Evolutionary conservation across 1,140 invertebrate species (phyloP).

Genomic region (Campoletis sonorensis): DNA sequence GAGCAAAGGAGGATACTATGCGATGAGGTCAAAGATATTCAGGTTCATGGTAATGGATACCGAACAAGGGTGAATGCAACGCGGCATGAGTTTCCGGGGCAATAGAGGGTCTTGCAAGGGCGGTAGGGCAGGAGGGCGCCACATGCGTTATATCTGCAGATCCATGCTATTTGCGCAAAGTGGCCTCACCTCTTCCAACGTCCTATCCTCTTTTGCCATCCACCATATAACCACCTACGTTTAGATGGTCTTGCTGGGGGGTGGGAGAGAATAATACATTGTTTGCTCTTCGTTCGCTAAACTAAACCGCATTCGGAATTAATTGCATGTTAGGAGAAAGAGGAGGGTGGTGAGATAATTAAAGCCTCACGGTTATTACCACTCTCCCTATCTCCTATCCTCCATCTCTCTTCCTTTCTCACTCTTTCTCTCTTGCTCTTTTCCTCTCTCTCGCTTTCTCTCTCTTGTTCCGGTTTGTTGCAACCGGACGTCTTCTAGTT

Average conservation of each 20-base stretch:
- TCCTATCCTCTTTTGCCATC: constrained; percentile 38
- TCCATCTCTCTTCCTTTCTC: not conserved
- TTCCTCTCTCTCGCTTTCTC: too few relatives aligned
- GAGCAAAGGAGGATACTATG: not conserved
- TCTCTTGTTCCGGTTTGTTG: constrained; percentile 44
- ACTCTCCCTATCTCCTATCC: not conserved
- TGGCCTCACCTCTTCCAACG: constrained; percentile 59
- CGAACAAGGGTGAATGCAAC: constrained; percentile 40
- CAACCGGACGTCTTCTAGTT: constrained; percentile 40
- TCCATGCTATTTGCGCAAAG: constrained; percentile 69
- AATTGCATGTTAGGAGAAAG: constrained; percentile 68
- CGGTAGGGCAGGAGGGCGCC: constrained; percentile 51
- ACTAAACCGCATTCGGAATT: constrained; percentile 71
- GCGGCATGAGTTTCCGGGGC: constrained; percentile 45
- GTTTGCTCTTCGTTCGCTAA: constrained; percentile 71
- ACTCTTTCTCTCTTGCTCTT: not conserved
- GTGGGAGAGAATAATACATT: constrained; percentile 64
- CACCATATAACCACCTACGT: constrained; percentile 65
- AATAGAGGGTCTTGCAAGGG: constrained; percentile 48
- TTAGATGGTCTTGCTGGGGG: constrained; percentile 57
- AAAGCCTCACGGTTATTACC: constrained; percentile 60
- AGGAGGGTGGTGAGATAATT: constrained; percentile 64
- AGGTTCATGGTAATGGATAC: constrained; percentile 29
- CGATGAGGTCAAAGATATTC: constrained; percentile 23
- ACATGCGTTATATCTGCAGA: constrained; percentile 67